Conservation (phyloP, 2,113 vertebrate species). For the Ictalurus punctatus region DNA sequence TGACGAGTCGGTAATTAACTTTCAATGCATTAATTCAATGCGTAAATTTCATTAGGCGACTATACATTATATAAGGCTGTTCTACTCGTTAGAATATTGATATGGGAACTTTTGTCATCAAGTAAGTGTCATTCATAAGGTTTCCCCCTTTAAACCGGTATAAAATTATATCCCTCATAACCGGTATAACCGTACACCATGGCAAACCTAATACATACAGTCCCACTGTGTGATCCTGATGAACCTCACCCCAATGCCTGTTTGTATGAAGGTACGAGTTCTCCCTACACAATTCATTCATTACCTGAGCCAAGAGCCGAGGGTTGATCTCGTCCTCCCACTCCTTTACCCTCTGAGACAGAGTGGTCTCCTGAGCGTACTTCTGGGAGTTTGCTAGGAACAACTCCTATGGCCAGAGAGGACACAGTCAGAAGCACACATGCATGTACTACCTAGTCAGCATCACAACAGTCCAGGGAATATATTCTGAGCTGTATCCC, state of each 20-base stretch:
- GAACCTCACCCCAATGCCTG: neutral
- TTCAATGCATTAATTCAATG: no score
- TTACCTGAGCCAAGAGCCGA: slow-evolving; percentile 78
- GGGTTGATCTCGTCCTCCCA: slow-evolving; percentile 84
- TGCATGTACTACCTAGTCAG: neutral
- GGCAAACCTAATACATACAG: neutral
- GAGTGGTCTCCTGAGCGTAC: slow-evolving; percentile 80
- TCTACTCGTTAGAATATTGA: no score
- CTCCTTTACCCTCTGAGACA: slow-evolving; percentile 76
- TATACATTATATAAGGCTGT: no score
- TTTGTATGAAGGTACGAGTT: neutral
- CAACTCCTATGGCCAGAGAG: slow-evolving; percentile 74
- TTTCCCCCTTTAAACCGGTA: no score
- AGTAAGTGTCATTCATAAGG: no score
- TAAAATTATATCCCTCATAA: no score
- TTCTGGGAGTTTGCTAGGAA: slow-evolving; percentile 79
- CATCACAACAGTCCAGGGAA: neutral
- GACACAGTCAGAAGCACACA: neutral
- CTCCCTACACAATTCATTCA: neutral
- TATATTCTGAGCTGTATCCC: neutral
- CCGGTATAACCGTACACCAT: no score
- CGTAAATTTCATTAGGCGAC: no score
- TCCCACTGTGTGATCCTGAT: neutral
- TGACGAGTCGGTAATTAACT: no score
- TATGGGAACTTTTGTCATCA: no score